Evolutionary conservation across 37 sponge, comb jelly and placozoan genomes (phyloP).

Genomic region (Beroe forskalii): DNA sequence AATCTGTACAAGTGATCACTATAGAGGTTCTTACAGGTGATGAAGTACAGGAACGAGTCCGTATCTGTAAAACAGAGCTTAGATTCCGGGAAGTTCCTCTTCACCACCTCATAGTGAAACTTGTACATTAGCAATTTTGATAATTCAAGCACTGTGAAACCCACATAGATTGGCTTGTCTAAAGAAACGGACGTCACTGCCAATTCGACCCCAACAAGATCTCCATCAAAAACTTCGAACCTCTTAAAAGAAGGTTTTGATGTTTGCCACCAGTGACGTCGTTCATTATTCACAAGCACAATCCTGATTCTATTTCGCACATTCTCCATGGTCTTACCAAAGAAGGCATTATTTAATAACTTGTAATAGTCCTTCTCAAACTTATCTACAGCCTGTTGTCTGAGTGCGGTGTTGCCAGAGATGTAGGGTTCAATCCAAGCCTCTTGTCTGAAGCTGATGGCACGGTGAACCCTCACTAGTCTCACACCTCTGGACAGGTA

Average conservation of each 20-base stretch:
- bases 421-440: slow-evolving; percentile 66
- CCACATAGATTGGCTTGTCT: slow-evolving; percentile 63
- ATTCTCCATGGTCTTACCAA: slow-evolving; percentile 65
- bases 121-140: slow-evolving; percentile 55
- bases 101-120: slow-evolving; percentile 63
- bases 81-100: background rate
- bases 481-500: slow-evolving; percentile 21
- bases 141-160: slow-evolving; percentile 58
- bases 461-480: slow-evolving; percentile 16
- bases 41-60: slow-evolving; percentile 19
- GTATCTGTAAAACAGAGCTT: slow-evolving; percentile 61
- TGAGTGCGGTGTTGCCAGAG: slow-evolving; percentile 2
- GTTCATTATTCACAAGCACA: slow-evolving; percentile 47
- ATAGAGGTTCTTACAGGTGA: background rate
- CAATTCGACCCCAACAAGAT: slow-evolving; percentile 38
- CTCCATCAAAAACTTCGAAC: slow-evolving; percentile 15
- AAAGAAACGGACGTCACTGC: background rate
- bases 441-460: slow-evolving; percentile 35
- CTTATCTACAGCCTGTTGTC: slow-evolving; percentile 36
- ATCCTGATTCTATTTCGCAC: slow-evolving; percentile 22
- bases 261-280: background rate
- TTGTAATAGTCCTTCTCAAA: slow-evolving; percentile 60
- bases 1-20: slow-evolving; percentile 24
- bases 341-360: slow-evolving; percentile 36
- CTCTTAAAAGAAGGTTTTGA: slow-evolving; percentile 41